Base-by-base conservation (phyloP, 2,888 invertebrate species). In the Coleophora flavipennella region DNA sequence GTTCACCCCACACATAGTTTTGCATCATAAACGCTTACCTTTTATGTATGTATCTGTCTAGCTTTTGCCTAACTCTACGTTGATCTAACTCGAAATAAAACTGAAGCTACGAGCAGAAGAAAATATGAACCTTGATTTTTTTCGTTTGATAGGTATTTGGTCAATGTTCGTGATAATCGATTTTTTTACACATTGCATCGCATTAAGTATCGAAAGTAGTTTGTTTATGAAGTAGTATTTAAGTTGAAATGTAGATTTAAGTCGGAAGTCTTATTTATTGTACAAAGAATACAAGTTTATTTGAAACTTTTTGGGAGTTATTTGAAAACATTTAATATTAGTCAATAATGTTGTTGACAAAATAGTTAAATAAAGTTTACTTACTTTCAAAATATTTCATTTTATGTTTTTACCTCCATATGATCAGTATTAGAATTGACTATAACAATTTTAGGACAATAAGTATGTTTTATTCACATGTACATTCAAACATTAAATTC, bases 201-300 rank as follows among this genome's bases (percentile, higher is more conserved):
- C 13, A 6, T 39, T 4, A 20, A 20, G 20, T 20, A 20, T 20
- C 20, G 20, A 6, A 20, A 20, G 20, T 20, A 38, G 35, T 33
- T 48, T 46, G 43, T 45, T 45, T 44, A 40, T 31, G 53, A 55
- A 53, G 40, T 53, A 51, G 51, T 44, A 11, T 35, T 13, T 31
- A 40, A 38, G 39, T 39, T 38, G 27, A 31, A 32, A 13, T 27
- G 7, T 37, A 36, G 29, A 26, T n/a, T 31, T 27, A n/a, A 20
- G 14, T 20, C 54, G 43, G 47, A 56, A 57, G 49, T 55, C 57
- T 62, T 64, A 75, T 77, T 78, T 78, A 77, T 79, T 76, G 73
- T 78, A 77, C 77, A 63, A 70, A 77, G 71, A n/a, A n/a, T 74
- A 74, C 67, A 56, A 20, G 20, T 20, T 20, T 20, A 41, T 42